These are phyloP conservation scores for Aspidiotus destructor DNA, from an alignment of 2,888 invertebrate species.

Conservation along the genomic window DNA sequence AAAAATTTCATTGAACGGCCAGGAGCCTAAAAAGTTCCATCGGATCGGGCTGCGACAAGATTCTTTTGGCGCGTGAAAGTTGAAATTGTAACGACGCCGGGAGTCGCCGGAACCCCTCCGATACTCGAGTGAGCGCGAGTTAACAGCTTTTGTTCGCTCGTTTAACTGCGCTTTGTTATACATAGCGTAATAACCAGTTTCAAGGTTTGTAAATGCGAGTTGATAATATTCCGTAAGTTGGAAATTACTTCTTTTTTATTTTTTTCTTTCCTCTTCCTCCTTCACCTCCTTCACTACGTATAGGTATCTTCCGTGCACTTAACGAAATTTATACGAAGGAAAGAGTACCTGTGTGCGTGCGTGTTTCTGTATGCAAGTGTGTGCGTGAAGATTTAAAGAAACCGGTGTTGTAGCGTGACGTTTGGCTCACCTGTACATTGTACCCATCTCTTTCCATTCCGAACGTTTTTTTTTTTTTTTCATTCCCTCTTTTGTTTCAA, in stretches of 20 bases:
- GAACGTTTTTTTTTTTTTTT: conserved; percentile 3
- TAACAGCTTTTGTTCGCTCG: conserved; percentile 30
- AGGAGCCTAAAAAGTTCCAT: no score
- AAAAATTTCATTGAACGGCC: no score
- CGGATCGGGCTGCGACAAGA: no score
- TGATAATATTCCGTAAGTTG: conserved; percentile 26
- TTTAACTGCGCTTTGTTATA: conserved; percentile 13
- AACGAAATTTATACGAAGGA: no score
- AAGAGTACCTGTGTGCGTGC: not conserved
- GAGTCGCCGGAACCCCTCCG: no score
- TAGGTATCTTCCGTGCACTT: conserved; percentile 23
- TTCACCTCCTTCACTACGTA: not conserved
- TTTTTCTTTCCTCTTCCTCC: not conserved
- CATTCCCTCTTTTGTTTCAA: not conserved
- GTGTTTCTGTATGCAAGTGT: not conserved
- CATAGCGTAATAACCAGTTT: conserved; percentile 28
- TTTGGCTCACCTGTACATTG: conserved; percentile 27
- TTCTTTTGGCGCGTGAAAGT: no score
- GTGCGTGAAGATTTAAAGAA: not conserved
- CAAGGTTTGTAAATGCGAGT: conserved; percentile 26
- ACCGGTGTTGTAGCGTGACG: conserved; percentile 20
- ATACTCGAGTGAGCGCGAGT: conserved; percentile 1
- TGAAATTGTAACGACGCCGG: no score
- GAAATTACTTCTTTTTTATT: conserved; percentile 28
- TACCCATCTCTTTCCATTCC: not conserved